Conservation (phyloP, 1,140 invertebrate genomes). For the Papilio dardanus region DNA sequence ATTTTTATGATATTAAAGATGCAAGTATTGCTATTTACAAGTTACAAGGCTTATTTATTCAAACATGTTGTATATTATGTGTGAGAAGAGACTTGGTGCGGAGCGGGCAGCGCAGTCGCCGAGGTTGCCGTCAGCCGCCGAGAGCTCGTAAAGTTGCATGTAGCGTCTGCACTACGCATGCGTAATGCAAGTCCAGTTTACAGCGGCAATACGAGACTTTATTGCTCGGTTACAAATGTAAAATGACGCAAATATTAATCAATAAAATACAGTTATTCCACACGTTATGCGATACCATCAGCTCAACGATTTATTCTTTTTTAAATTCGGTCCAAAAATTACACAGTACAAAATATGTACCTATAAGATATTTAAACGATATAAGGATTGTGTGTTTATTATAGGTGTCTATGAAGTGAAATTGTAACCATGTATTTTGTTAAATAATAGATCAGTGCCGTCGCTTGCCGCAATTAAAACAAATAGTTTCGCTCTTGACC, state of each 20-base stretch:
- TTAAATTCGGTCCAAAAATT: background rate
- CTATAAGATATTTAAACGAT: background rate
- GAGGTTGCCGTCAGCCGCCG: background rate
- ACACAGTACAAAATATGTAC: background rate
- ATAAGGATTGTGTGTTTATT: background rate
- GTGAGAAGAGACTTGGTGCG: background rate
- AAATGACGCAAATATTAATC: background rate
- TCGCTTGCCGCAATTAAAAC: background rate
- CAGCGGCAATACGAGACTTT: background rate
- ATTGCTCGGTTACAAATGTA: background rate
- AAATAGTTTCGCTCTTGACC: constrained; percentile 9
- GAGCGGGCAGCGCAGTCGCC: background rate
- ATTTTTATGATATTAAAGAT: background rate
- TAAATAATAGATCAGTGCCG: background rate
- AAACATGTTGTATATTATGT: background rate
- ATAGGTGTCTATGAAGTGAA: background rate
- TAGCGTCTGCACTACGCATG: background rate
- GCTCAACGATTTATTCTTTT: no score
- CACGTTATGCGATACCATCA: background rate
- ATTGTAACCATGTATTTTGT: background rate
- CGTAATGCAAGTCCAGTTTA: background rate
- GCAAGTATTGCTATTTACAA: background rate
- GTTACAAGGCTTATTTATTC: background rate
- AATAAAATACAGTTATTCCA: background rate
- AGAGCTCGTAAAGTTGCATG: background rate